Conservation (phyloP, 2,113 vertebrate genomes). For the Scopus umbretta region DNA sequence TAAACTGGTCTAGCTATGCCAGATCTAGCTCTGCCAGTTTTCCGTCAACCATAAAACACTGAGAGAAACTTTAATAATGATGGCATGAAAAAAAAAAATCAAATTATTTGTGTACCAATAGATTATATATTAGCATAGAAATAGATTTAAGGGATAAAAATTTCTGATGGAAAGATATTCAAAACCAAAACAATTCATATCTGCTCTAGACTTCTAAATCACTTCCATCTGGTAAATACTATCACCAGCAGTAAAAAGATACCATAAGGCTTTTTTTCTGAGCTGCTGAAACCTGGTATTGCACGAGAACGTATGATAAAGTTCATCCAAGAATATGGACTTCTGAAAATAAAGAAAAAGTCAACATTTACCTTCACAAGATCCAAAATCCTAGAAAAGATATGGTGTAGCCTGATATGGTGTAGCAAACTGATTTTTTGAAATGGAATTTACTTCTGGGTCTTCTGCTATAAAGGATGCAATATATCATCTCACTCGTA, state of each 20-base stretch:
- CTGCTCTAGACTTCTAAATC: background rate
- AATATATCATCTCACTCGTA: background rate
- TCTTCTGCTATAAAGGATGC: background rate
- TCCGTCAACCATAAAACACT: background rate
- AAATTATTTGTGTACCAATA: background rate
- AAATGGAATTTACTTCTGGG: background rate
- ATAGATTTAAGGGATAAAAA: background rate
- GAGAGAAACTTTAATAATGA: constrained; percentile 9
- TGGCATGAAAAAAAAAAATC: background rate
- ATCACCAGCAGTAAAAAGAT: background rate
- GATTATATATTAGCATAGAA: background rate
- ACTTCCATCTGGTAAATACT: background rate
- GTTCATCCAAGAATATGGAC: background rate
- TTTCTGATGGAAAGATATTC: background rate
- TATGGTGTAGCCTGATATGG: background rate
- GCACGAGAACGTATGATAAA: background rate
- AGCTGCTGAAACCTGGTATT: background rate
- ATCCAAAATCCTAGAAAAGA: background rate
- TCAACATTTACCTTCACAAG: background rate
- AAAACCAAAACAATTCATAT: background rate
- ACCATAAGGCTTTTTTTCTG: background rate
- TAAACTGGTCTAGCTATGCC: background rate
- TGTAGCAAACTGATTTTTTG: background rate
- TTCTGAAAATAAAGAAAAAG: background rate
- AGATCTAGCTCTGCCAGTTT: constrained; percentile 2